phyloP scores from a whole-genome alignment of 2,888 invertebrate species.

The Drosophila cyrtoloma region DNA sequence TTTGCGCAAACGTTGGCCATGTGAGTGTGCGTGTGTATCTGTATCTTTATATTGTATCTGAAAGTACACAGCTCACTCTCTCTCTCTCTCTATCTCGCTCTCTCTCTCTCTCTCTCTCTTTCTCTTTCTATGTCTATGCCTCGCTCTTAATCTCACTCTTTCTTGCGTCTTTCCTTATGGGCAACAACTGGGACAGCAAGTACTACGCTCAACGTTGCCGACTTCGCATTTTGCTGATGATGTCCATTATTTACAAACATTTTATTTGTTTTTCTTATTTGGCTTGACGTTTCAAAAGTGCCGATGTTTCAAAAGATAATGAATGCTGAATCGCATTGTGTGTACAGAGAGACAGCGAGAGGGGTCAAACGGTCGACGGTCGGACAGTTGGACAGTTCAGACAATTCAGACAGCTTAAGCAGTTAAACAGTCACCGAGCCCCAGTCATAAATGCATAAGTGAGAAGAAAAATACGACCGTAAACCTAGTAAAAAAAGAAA shows the following conservation, averaged over 20 bases:
- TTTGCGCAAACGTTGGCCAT: slow-evolving; percentile 73
- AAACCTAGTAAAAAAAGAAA: slow-evolving; percentile 55
- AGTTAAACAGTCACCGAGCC: slow-evolving; percentile 38
- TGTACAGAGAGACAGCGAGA: slow-evolving; percentile 31
- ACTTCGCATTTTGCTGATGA: slow-evolving; percentile 79
- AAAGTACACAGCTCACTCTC: slow-evolving; percentile 51
- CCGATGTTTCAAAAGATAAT: slow-evolving; percentile 81
- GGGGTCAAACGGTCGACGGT: slow-evolving; percentile 11
- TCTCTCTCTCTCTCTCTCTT: not conserved
- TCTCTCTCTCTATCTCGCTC: slow-evolving; percentile 1
- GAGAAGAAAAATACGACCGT: slow-evolving; percentile 38
- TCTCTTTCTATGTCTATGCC: not conserved
- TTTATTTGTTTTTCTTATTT: slow-evolving; percentile 80
- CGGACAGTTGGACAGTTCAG: slow-evolving; percentile 27
- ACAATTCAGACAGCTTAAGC: slow-evolving; percentile 34
- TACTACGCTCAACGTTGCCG: slow-evolving; percentile 52
- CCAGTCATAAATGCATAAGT: slow-evolving; percentile 69
- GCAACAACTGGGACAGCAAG: slow-evolving; percentile 12
- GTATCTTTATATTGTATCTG: slow-evolving; percentile 59
- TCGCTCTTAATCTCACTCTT: not conserved
- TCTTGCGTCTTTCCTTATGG: slow-evolving; percentile 6
- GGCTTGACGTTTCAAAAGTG: slow-evolving; percentile 79
- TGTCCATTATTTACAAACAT: slow-evolving; percentile 78
- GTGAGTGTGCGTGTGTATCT: slow-evolving; percentile 33
- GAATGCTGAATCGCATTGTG: slow-evolving; percentile 70